These are phyloP conservation scores for Troides helena DNA, from an alignment of 2,888 invertebrate species.

Conservation along the genomic window DNA sequence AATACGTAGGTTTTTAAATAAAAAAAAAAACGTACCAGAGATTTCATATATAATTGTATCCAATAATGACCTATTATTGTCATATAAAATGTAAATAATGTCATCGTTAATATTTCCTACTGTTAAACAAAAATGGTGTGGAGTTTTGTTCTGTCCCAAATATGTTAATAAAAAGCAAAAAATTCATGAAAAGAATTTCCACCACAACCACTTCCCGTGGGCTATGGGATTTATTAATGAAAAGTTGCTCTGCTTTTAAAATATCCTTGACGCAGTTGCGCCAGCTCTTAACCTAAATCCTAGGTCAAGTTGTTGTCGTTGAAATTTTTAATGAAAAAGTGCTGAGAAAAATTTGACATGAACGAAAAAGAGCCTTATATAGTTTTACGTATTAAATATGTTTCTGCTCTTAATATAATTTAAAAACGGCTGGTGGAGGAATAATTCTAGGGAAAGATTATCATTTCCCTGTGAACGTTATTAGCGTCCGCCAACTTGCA, in stretches of 20 bases:
- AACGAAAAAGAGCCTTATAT: too few species aligned
- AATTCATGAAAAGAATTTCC: neutral
- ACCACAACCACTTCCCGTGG: neutral
- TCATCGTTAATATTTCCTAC: too few species aligned
- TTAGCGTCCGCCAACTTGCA: too few species aligned
- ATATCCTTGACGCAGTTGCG: neutral
- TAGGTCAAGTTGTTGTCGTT: neutral
- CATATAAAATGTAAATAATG: too few species aligned
- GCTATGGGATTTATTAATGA: neutral
- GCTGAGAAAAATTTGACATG: neutral
- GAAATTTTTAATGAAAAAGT: neutral
- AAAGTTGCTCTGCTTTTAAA: neutral
- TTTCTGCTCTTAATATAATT: neutral
- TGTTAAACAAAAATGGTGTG: neutral
- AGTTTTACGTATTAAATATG: too few species aligned
- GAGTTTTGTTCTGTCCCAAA: neutral
- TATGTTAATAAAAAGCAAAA: neutral
- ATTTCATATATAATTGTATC: too few species aligned
- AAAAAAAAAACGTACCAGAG: neutral
- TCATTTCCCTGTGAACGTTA: too few species aligned
- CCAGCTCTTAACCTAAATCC: slow-evolving; percentile 1
- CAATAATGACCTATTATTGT: too few species aligned
- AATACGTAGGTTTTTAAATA: neutral
- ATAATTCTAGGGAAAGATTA: too few species aligned
- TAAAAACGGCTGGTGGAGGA: neutral